Base-by-base conservation (phyloP, 1,140 invertebrate species). In the Drosophila chauvacae region DNA sequence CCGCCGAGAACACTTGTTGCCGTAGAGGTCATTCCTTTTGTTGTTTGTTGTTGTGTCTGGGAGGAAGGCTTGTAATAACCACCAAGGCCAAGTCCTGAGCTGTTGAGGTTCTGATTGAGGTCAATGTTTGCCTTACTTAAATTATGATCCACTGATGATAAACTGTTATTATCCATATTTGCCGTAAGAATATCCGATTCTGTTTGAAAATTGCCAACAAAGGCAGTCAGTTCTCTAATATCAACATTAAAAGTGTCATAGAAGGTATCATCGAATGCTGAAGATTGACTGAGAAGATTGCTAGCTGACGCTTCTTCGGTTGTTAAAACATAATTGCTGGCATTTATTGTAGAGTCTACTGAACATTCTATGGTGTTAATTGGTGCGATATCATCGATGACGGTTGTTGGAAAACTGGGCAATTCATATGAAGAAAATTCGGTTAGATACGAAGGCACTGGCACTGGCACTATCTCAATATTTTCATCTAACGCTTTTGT, bases 201-300 rank as follows among this genome's bases (percentile, higher is more conserved):
- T 18, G 26, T 26, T 16, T 81, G 61, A 47, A 59, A 58, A 18
- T 72, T 55, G 3, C 44, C 63, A 28, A 91, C 71, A 28, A 70
- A 63, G 37, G 82, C 72, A 9, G 88, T 90, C 13, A 91, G 58
- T 10, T 70, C 59, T n/a, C 56, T 72, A 20, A 92, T 44, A 61
- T 92, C 91, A 7, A 92, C 91, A 73, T 90, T 91, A 42, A 82
- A 92, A 56, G 81, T 92, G 55, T 92, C 88, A 44, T 92, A 92
- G 45, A 92, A 92, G n/a, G 50, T 84, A 41, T 92, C 91, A 59
- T 92, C 87, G 13, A 92, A 92, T 10, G 48, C 50, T n/a, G 65
- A 42, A 4, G 48, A 56, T 30, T 28, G 23, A 23, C 23, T 23
- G 23, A 23, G 23, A 48, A 48, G 7, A 20, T 50, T 41, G 7